Evolutionary conservation across 1,140 invertebrate species (phyloP).

Genomic region (Mizuhopecten yessoensis): DNA sequence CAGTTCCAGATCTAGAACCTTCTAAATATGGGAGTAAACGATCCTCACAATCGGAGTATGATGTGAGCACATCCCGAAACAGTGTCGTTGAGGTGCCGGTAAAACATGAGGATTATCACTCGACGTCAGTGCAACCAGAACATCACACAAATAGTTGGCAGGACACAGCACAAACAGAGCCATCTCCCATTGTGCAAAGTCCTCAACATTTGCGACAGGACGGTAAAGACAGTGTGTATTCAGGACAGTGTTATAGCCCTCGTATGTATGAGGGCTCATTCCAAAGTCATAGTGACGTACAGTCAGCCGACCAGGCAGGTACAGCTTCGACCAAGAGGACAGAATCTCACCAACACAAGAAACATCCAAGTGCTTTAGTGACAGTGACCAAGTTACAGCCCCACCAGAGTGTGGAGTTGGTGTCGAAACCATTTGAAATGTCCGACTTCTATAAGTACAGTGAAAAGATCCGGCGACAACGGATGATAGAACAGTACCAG

Average conservation of each 20-base stretch:
- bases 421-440: constrained; percentile 98
- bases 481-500: constrained; percentile 76
- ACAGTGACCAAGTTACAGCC: constrained; percentile 74
- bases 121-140: constrained; percentile 20
- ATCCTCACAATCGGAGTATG: constrained; percentile 69
- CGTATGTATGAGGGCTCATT: constrained; percentile 64
- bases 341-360: constrained; percentile 56
- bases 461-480: constrained; percentile 92
- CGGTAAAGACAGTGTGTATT: constrained; percentile 29
- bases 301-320: constrained; percentile 31
- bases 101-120: constrained; percentile 63
- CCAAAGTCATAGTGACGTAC: constrained; percentile 44
- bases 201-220: constrained; percentile 53
- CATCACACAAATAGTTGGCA: constrained; percentile 60
- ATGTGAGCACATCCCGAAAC: constrained; percentile 55
- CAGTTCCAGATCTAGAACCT: constrained; percentile 62
- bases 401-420: constrained; percentile 89
- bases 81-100: constrained; percentile 68
- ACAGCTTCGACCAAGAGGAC: constrained; percentile 50
- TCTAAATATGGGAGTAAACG: constrained; percentile 73
- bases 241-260: constrained; percentile 69
- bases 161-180: constrained; percentile 61
- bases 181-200: constrained; percentile 66
- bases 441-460: constrained; percentile 99
- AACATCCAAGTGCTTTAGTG: constrained; percentile 69